phyloP scores from a whole-genome alignment of 2,113 vertebrate species.

The Bombycilla garrulus region DNA sequence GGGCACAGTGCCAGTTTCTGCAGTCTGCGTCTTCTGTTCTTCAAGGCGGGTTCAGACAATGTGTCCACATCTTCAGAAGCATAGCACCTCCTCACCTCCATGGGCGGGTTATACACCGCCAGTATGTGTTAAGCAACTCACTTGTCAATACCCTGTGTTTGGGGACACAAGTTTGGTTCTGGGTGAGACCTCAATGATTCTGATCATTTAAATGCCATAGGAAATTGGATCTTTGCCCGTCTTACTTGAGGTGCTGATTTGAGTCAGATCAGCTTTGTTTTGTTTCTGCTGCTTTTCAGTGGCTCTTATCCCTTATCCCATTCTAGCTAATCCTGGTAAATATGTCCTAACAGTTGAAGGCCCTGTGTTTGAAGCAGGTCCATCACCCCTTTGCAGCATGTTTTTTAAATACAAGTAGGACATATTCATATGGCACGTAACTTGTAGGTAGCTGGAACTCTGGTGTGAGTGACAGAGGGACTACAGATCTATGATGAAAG shows the following conservation, averaged over 20 bases:
- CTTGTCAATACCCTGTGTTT: neutral
- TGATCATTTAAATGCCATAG: neutral
- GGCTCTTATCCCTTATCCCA: neutral
- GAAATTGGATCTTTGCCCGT: neutral
- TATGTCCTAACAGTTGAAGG: neutral
- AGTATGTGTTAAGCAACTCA: neutral
- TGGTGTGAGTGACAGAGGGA: neutral
- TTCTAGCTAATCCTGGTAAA: neutral
- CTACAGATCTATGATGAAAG: neutral
- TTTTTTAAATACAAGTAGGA: neutral
- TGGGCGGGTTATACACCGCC: neutral
- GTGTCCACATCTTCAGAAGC: neutral
- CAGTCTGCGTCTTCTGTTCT: neutral
- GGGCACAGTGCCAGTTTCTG: neutral
- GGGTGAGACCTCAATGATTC: neutral
- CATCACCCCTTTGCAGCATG: neutral
- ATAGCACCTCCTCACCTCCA: rapidly evolving
- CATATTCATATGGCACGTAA: neutral
- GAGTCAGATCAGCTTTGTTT: neutral
- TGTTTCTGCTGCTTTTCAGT: neutral
- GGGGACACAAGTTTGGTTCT: neutral
- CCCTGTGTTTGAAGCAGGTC: neutral
- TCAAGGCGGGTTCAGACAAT: neutral
- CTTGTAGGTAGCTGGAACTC: neutral
- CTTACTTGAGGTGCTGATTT: neutral